Evolutionary conservation across 2,113 vertebrate species (phyloP).

Genomic region (Greenwoodochromis staneri): DNA sequence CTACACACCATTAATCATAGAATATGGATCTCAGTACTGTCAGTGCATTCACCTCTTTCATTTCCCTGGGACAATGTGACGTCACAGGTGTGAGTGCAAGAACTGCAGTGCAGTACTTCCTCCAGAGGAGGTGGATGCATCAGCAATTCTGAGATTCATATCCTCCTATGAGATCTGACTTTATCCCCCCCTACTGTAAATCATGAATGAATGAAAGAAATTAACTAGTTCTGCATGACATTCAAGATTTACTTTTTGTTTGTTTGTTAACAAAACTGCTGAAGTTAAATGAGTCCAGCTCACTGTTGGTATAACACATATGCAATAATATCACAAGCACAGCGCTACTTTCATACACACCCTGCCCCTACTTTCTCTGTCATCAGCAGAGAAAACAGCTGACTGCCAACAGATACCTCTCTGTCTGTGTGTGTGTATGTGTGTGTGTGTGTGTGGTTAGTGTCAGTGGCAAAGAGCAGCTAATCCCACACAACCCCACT

Average conservation of each 20-base stretch:
- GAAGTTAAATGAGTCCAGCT: background rate
- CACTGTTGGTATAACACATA: accelerated
- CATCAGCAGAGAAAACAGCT: constrained; percentile 27
- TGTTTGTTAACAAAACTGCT: background rate
- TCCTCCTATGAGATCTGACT: accelerated
- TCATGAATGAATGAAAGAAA: background rate
- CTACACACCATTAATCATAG: background rate
- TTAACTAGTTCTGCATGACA: background rate
- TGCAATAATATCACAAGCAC: background rate
- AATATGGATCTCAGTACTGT: background rate
- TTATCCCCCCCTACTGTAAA: background rate
- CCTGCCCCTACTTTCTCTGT: background rate
- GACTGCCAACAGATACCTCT: constrained; percentile 8
- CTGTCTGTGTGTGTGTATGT: accelerated
- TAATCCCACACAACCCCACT: constrained; percentile 10
- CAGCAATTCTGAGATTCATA: background rate
- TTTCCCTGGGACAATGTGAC: background rate
- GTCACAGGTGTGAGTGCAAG: background rate
- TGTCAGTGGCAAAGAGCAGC: background rate
- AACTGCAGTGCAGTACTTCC: background rate
- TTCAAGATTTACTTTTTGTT: background rate
- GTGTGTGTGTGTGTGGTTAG: background rate
- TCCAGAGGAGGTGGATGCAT: background rate
- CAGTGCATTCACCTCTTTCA: background rate
- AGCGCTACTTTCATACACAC: background rate